Evolutionary conservation across 2,888 invertebrate genomes (phyloP).

Genomic region (Malachius bipustulatus): DNA sequence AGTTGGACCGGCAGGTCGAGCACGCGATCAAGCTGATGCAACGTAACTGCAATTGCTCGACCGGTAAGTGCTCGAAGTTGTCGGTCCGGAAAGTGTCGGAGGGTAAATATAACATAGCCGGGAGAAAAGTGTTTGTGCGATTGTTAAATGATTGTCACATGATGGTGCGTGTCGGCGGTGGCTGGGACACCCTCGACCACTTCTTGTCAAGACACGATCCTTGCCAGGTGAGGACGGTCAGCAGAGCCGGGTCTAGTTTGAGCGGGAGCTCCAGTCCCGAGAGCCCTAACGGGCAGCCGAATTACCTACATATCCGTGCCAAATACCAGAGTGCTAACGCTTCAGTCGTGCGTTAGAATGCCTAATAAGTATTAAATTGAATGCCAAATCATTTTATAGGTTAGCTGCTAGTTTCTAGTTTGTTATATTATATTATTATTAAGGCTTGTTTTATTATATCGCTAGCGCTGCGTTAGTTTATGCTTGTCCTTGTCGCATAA

Average conservation of each 20-base stretch:
- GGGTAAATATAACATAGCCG: slow-evolving; percentile 77
- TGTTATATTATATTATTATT: too few species aligned
- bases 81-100: slow-evolving; percentile 73
- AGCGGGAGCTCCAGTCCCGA: slow-evolving; percentile 24
- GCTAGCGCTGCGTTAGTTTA: too few species aligned
- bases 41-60: slow-evolving; percentile 60
- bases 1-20: slow-evolving; percentile 60
- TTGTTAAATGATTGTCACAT: slow-evolving; percentile 83
- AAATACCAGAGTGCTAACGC: slow-evolving; percentile 61
- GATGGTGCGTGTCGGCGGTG: slow-evolving; percentile 91
- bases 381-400: too few species aligned
- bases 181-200: slow-evolving; percentile 89
- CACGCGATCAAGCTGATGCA: slow-evolving; percentile 60
- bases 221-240: slow-evolving; percentile 53
- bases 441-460: too few species aligned
- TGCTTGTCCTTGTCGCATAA: too few species aligned
- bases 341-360: too few species aligned
- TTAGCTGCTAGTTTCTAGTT: too few species aligned
- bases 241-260: slow-evolving; percentile 30
- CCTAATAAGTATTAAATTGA: too few species aligned
- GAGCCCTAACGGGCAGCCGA: slow-evolving; percentile 30
- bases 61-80: slow-evolving; percentile 58
- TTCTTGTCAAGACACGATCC: slow-evolving; percentile 82
- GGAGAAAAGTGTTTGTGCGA: slow-evolving; percentile 79
- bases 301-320: slow-evolving; percentile 57